Evolutionary conservation across 2,797 vertebrate species (phyloP).

Genomic region (Spatula clypeata): DNA sequence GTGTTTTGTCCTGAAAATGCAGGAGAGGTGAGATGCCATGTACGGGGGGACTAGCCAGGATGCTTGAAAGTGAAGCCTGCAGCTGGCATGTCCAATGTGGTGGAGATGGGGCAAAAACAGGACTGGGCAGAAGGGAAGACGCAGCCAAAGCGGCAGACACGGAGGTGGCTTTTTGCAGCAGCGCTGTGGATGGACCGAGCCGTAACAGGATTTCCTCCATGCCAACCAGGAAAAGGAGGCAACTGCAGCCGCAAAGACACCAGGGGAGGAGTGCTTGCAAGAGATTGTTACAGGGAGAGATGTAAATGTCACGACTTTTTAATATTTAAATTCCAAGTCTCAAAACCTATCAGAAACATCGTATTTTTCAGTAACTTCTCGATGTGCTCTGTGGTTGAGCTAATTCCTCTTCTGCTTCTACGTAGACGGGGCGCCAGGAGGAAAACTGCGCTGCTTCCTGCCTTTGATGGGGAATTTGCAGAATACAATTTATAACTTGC

Average conservation of each 20-base stretch:
- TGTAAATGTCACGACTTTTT: background rate
- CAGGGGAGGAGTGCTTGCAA: background rate
- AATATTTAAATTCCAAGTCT: background rate
- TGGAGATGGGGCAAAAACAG: background rate
- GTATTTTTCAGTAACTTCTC: conserved; percentile 29
- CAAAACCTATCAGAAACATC: background rate
- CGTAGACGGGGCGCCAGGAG: background rate
- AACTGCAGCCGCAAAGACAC: conserved; percentile 21
- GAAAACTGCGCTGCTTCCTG: conserved; percentile 2
- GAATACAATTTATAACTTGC: background rate
- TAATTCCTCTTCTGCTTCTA: conserved; percentile 34
- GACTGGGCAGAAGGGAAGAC: background rate
- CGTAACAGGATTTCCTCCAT: conserved; percentile 47
- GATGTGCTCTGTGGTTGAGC: background rate
- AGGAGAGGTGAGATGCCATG: background rate
- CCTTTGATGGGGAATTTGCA: conserved; percentile 1
- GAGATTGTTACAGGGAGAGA: background rate
- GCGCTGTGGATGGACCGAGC: background rate
- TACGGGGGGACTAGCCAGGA: fast-evolving
- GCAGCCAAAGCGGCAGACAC: fast-evolving
- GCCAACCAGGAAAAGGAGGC: conserved; percentile 43
- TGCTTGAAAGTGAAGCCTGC: background rate
- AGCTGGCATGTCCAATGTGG: fast-evolving
- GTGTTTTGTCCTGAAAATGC: background rate
- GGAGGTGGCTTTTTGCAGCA: conserved; percentile 13